A percentile compares a stretch with the other conserved stretches of the same genome.
Conservation (phyloP, 2,797 vertebrate genomes). For the Anabas testudineus region DNA sequence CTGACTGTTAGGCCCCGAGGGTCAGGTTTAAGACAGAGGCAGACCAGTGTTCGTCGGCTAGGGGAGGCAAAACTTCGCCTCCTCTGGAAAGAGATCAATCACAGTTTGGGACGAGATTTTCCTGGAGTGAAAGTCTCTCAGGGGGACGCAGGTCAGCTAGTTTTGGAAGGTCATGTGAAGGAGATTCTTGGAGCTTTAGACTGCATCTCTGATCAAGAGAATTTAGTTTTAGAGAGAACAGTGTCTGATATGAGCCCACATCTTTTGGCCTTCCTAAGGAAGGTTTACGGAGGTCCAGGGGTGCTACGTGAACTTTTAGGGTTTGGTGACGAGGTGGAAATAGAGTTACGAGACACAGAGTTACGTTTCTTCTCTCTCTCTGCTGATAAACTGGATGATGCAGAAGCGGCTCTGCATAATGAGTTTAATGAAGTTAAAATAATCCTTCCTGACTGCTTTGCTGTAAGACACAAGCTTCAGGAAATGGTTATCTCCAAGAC, state of each 20-base stretch:
- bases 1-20: neutral
- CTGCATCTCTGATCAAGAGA: constrained; percentile 28
- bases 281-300: constrained; percentile 33
- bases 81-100: constrained; percentile 46
- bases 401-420: constrained; percentile 24
- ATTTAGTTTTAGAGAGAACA: constrained; percentile 41
- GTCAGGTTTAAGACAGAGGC: neutral
- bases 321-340: constrained; percentile 30
- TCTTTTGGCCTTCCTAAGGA: constrained; percentile 59
- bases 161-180: constrained; percentile 44
- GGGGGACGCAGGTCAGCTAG: constrained; percentile 34
- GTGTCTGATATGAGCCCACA: constrained; percentile 44
- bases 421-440: constrained; percentile 58
- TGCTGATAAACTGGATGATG: constrained; percentile 31
- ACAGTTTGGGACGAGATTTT: constrained; percentile 13
- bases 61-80: constrained; percentile 57
- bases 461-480: constrained; percentile 39
- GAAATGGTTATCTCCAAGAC: constrained; percentile 45
- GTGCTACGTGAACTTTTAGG: constrained; percentile 49
- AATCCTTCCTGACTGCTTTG: constrained; percentile 31
- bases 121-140: constrained; percentile 39
- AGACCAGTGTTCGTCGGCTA: constrained; percentile 34
- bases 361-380: constrained; percentile 55
- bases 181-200: constrained; percentile 53
- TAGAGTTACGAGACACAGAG: constrained; percentile 60